phyloP scores from a whole-genome alignment of 2,888 invertebrate genomes.

The Xestia sexstrigata region DNA sequence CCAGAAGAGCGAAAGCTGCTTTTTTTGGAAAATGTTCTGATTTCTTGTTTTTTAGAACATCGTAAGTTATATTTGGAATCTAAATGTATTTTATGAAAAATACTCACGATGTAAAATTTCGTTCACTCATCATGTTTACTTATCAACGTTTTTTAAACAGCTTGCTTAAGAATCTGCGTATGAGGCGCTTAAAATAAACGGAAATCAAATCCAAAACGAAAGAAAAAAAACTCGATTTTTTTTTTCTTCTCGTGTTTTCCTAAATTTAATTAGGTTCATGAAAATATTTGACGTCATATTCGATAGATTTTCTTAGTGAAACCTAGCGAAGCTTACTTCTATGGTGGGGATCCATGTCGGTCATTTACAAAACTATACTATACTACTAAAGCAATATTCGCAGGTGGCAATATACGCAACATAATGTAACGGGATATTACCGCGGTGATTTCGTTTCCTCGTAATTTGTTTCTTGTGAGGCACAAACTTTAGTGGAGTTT shows the following conservation, averaged over 20 bases:
- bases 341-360: background rate
- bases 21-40: background rate
- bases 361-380: constrained; percentile 33
- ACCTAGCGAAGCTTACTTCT: background rate
- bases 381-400: constrained; percentile 29
- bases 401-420: constrained; percentile 53
- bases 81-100: constrained; percentile 22
- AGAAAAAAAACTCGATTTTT: background rate
- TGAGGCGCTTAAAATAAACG: constrained; percentile 27
- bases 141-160: constrained; percentile 19
- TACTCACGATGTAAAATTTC: constrained; percentile 25
- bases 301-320: background rate
- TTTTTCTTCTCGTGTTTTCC: background rate
- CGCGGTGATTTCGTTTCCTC: constrained; percentile 81
- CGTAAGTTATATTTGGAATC: background rate
- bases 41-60: background rate
- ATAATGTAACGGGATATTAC: constrained; percentile 66
- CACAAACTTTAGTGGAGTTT: constrained; percentile 83
- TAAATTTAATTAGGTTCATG: background rate
- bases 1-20: background rate
- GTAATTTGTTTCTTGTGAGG: constrained; percentile 85
- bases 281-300: constrained; percentile 5
- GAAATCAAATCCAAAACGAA: background rate
- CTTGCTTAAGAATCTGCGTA: background rate
- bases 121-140: constrained; percentile 48